These are phyloP conservation scores for Mormyrus proboscirostris DNA, from an alignment of 2,797 vertebrate genomes.

Conservation along the genomic window DNA sequence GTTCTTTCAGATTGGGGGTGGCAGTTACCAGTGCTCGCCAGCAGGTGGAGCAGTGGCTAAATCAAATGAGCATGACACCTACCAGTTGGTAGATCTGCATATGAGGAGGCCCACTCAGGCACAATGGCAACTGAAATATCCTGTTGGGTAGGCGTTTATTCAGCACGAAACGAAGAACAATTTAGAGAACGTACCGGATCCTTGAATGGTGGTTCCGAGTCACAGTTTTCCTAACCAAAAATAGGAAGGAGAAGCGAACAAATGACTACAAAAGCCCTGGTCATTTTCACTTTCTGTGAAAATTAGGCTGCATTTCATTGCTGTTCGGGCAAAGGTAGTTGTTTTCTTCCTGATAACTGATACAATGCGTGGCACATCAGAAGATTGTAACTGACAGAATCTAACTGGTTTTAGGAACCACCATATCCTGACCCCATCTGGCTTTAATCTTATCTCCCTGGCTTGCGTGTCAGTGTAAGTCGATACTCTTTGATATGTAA, in stretches of 20 bases:
- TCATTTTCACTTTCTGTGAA: not conserved
- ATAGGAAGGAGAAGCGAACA: not conserved
- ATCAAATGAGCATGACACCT: not conserved
- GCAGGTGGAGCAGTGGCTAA: constrained; percentile 3
- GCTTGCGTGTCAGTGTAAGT: not conserved
- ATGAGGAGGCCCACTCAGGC: not conserved
- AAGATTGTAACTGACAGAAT: not conserved
- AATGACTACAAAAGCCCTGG: not conserved
- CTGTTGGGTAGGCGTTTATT: no score
- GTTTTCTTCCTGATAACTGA: not conserved
- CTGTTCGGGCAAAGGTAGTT: not conserved
- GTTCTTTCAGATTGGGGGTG: not conserved
- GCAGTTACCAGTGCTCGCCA: not conserved
- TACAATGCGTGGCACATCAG: not conserved
- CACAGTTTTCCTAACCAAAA: not conserved
- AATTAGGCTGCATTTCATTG: not conserved
- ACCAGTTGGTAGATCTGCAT: not conserved
- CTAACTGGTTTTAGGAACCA: not conserved
- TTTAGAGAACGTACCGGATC: not conserved
- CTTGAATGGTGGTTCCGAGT: not conserved
- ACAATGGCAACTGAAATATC: not conserved
- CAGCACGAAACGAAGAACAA: not conserved
- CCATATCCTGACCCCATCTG: not conserved
- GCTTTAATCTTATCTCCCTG: not conserved
- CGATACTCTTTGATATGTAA: not conserved